phyloP scores from a whole-genome alignment of 2,113 vertebrate species.

The Pipra filicauda region DNA sequence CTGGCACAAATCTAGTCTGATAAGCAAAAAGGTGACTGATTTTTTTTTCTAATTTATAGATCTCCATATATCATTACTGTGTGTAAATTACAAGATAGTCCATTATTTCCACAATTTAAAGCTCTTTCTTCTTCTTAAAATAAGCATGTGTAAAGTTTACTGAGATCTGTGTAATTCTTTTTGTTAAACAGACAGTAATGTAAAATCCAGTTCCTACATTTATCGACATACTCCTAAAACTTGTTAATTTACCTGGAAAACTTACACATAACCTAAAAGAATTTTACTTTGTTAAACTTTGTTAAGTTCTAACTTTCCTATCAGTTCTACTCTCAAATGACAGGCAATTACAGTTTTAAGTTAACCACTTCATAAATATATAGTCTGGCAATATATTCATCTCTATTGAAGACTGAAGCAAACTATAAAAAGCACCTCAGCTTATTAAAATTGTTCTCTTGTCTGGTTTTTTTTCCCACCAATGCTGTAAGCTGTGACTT shows the following conservation, averaged over 20 bases:
- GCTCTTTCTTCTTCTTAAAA: neutral
- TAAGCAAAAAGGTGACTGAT: neutral
- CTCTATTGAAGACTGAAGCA: neutral
- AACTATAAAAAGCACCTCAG: neutral
- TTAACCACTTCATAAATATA: neutral
- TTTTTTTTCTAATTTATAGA: neutral
- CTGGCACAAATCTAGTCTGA: neutral
- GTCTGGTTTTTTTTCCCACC: neutral
- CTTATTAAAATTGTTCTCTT: neutral
- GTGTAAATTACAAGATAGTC: neutral
- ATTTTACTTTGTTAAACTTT: neutral
- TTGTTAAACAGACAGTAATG: neutral
- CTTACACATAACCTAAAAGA: neutral
- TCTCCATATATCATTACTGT: neutral
- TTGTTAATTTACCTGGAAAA: neutral
- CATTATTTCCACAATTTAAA: neutral
- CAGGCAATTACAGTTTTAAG: neutral
- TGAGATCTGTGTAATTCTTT: neutral
- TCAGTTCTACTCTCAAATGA: neutral
- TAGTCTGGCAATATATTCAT: neutral
- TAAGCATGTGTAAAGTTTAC: neutral
- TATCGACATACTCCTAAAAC: neutral
- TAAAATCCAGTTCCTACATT: neutral
- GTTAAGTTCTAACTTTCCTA: neutral
- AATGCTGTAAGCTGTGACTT: neutral